Conservation (phyloP, 2,113 vertebrate species). For the Oceanodroma tethys region DNA sequence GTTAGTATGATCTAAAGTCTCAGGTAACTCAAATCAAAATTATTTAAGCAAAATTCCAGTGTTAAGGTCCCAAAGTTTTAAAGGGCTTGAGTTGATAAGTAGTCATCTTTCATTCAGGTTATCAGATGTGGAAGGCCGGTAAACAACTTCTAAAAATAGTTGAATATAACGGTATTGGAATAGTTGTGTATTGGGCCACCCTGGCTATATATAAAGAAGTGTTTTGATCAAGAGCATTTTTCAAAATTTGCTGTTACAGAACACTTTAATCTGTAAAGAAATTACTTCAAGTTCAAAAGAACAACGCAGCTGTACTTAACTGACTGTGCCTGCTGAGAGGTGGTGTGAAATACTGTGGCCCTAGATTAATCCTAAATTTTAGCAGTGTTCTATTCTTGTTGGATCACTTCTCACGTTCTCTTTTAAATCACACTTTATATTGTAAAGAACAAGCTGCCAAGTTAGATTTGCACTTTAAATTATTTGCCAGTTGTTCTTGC, state of each 20-base stretch:
- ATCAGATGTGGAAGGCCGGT: not conserved
- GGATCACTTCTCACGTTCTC: not conserved
- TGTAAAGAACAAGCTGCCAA: not conserved
- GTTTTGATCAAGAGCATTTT: not conserved
- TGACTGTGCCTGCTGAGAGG: not conserved
- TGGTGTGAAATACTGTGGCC: not conserved
- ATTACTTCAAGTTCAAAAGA: not conserved
- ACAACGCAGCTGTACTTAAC: not conserved
- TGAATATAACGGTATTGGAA: not conserved
- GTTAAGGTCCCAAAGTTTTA: not conserved
- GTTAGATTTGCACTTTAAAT: not conserved
- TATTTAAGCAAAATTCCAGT: not conserved
- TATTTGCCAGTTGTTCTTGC: slow-evolving; percentile 8
- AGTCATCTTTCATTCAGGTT: not conserved
- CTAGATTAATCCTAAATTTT: not conserved
- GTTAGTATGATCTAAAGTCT: not conserved
- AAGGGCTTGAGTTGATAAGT: not conserved
- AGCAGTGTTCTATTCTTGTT: not conserved
- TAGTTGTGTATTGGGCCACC: not conserved
- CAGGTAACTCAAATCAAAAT: not conserved
- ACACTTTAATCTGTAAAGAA: not conserved
- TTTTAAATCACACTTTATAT: not conserved
- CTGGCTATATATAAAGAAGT: not conserved
- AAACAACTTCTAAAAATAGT: not conserved
- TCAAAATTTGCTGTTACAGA: not conserved